phyloP scores from a whole-genome alignment of 2,888 invertebrate species.

The Volucella zonaria region DNA sequence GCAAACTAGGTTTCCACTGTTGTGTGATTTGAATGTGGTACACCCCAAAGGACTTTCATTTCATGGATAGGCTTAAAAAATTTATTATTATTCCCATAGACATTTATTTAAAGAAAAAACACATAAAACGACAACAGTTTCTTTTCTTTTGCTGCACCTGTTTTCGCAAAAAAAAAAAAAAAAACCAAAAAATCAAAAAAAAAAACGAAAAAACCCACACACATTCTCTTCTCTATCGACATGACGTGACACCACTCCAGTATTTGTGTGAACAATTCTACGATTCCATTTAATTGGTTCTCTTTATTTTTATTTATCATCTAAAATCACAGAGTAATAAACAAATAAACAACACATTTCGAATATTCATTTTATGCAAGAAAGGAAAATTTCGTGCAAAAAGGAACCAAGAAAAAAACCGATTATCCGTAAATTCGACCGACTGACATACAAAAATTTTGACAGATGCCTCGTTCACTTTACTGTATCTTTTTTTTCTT shows the following conservation, averaged over 20 bases:
- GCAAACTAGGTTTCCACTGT: neutral
- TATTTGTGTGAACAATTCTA: constrained; percentile 30
- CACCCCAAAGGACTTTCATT: neutral
- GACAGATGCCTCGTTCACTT: constrained; percentile 67
- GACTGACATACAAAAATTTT: constrained; percentile 72
- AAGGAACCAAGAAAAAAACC: constrained; percentile 50
- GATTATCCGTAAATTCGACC: constrained; percentile 71
- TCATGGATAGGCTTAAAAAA: neutral
- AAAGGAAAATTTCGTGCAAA: constrained; percentile 50
- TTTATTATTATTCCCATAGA: constrained; percentile 16
- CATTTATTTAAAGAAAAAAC: constrained; percentile 14
- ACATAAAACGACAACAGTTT: neutral
- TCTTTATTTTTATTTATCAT: constrained; percentile 7
- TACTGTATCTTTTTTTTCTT: constrained; percentile 32
- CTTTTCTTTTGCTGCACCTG: constrained; percentile 63
- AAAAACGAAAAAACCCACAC: constrained; percentile 26
- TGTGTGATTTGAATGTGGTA: constrained; percentile 37
- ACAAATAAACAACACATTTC: constrained; percentile 39
- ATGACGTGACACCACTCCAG: constrained; percentile 55
- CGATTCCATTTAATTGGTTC: neutral
- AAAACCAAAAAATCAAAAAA: too few relatives aligned
- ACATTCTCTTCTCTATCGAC: constrained; percentile 39
- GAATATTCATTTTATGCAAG: constrained; percentile 29
- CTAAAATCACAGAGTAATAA: constrained; percentile 35
- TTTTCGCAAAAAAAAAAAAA: constrained; percentile 42